Evolutionary conservation across 2,888 invertebrate genomes (phyloP), one percentile per base, ranked within the genome.

Genomic region (Nomada ruficornis): DNA sequence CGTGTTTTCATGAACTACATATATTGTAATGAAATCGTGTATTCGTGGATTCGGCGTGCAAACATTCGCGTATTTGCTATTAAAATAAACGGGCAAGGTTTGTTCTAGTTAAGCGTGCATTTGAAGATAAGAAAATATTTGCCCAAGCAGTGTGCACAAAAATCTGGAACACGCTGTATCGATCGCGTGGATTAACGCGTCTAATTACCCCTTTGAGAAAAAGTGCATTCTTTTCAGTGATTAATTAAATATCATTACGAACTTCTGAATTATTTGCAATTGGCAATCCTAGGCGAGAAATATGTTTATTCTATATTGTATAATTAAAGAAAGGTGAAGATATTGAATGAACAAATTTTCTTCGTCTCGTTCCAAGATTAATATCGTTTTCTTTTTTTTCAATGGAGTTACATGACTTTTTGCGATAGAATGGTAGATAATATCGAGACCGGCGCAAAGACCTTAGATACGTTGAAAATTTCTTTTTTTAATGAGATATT

Each of bases 91-190:
- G 44, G 11, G 63, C 55, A 29, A 59, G 5, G 55, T 55, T 44
- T 67, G 4, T 20, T 54, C 55, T 7, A 55, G 44, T 68, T 44
- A 42, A 57, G n/a, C 55, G 20, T 10, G 20, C 5, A 15, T 23
- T n/a, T 20, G 7, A 18, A 72, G 63, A 63, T 72, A 72, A 72
- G 23, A 42, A 63, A 72, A 63, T 62, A 71, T 71, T 62, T 62
- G 52, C 62, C 52, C 13, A 69, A 69, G 1, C 42, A 42, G 23
- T 15, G 42, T 44, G n/a, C 42, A 44, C 4, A 29, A 70, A 47
- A 59, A 70, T 59, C 57, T 47, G 13, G 23, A 67, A 20, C 20
- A 15, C 29, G n/a, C 11, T 18, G 4, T 65, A 47, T 67, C n/a
- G n/a, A 52, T 18, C 63, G 20, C 20, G n/a, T 9, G 50, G 36